These are phyloP conservation scores for Aix galericulata DNA, from an alignment of 2,113 vertebrate genomes.

Conservation along the genomic window DNA sequence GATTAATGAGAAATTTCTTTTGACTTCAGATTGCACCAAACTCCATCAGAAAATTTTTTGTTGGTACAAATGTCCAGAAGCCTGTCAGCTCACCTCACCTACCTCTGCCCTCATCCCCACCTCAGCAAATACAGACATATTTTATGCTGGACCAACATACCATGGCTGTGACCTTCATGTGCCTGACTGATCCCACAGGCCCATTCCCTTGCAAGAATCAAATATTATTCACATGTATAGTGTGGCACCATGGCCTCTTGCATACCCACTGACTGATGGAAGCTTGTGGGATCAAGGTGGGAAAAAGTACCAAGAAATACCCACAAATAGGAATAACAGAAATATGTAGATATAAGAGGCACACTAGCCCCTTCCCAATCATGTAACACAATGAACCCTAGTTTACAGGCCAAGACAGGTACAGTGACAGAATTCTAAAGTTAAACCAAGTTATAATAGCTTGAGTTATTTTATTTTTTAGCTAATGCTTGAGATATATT, in stretches of 20 bases:
- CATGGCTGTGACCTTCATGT: not conserved
- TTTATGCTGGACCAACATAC: not conserved
- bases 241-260: not conserved
- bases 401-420: not conserved
- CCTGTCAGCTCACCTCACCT: not conserved
- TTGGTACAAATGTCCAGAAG: not conserved
- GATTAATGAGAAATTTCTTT: not conserved
- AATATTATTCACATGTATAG: not conserved
- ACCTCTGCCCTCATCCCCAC: not conserved
- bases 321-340: not conserved
- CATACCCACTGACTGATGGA: not conserved
- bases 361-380: not conserved
- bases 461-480: not conserved
- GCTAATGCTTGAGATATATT: not conserved
- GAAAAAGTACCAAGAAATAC: not conserved
- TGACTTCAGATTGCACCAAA: not conserved
- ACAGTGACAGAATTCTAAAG: not conserved
- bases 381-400: not conserved
- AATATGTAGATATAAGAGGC: not conserved
- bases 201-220: rapidly evolving
- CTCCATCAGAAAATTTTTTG: not conserved
- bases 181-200: not conserved
- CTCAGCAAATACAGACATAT: not conserved
- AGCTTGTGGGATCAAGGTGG: not conserved
- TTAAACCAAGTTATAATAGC: not conserved